Evolutionary conservation across 2,113 vertebrate genomes (phyloP).

Genomic region (Albula glossodonta): DNA sequence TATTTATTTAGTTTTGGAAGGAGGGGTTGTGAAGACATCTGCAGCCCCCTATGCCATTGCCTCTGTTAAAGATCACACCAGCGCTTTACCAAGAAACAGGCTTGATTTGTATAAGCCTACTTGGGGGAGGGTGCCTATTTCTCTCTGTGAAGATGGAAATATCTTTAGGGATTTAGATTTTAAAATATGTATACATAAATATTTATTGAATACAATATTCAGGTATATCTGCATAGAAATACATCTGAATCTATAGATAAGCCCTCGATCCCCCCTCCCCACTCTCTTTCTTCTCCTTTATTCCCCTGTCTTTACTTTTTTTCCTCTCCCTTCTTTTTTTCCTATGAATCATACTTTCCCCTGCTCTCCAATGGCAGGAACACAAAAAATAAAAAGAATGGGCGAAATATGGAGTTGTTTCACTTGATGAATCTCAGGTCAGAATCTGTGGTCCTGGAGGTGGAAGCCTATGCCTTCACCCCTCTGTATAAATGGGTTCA

Average conservation of each 20-base stretch:
- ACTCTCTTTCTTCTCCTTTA: slow-evolving; percentile 53
- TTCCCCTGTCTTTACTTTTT: slow-evolving; percentile 46
- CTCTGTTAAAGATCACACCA: neutral
- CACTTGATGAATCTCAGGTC: slow-evolving; percentile 57
- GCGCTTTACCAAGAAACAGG: neutral
- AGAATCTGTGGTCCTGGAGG: slow-evolving; percentile 60
- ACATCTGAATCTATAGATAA: neutral
- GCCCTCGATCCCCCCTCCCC: slow-evolving; percentile 5
- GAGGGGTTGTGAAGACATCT: too few relatives aligned
- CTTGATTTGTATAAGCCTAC: neutral
- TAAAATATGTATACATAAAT: slow-evolving; percentile 8
- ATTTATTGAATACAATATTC: slow-evolving; percentile 16
- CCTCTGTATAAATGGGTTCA: slow-evolving; percentile 58
- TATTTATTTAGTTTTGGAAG: neutral
- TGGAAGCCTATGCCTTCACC: slow-evolving; percentile 46
- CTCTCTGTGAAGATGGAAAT: neutral
- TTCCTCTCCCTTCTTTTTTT: slow-evolving; percentile 41
- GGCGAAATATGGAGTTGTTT: slow-evolving; percentile 50
- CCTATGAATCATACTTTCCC: slow-evolving; percentile 42
- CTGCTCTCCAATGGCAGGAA: slow-evolving; percentile 49
- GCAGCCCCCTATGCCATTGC: neutral
- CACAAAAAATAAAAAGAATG: slow-evolving; percentile 46
- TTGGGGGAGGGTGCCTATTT: neutral
- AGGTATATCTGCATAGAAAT: neutral
- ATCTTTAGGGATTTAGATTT: neutral